A percentile compares a stretch with the other conserved stretches of the same genome.
These are phyloP conservation scores for Thyatira batis DNA, from an alignment of 2,888 invertebrate genomes.

Conservation along the genomic window DNA sequence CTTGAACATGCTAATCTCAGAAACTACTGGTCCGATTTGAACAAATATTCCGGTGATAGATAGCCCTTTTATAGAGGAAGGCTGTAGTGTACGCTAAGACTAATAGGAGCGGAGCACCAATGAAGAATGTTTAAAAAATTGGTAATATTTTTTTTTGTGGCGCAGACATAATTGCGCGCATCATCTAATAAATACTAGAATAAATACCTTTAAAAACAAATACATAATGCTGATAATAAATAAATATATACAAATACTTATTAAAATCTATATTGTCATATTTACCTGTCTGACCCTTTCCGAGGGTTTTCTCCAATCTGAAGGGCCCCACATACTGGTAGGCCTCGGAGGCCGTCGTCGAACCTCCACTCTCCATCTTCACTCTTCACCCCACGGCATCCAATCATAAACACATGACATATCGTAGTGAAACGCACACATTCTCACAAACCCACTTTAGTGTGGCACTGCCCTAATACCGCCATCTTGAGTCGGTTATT, in stretches of 20 bases:
- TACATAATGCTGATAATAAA: too few relatives aligned
- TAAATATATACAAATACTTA: not conserved
- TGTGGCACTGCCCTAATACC: not conserved
- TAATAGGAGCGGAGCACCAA: too few relatives aligned
- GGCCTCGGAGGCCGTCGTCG: slow-evolving; percentile 73
- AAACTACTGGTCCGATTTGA: too few relatives aligned
- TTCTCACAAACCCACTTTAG: not conserved
- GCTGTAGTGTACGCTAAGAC: too few relatives aligned
- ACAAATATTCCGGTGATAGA: too few relatives aligned
- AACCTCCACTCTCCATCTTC: slow-evolving; percentile 68
- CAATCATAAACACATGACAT: slow-evolving; percentile 19
- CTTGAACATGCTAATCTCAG: too few relatives aligned
- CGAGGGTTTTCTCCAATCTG: slow-evolving; percentile 98
- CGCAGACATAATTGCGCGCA: too few relatives aligned
- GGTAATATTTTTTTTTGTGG: too few relatives aligned
- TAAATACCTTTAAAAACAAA: too few relatives aligned
- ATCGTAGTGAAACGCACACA: not conserved
- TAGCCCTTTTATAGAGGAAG: too few relatives aligned
- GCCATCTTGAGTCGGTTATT: not conserved
- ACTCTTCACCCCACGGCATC: slow-evolving; percentile 27
- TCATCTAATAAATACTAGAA: too few relatives aligned
- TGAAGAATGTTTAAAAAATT: too few relatives aligned
- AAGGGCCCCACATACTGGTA: slow-evolving; percentile 99
- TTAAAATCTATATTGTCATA: not conserved
- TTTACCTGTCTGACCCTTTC: slow-evolving; percentile 99